Conservation (phyloP, 2,888 invertebrate genomes). For the Aphidoletes aphidimyza region DNA sequence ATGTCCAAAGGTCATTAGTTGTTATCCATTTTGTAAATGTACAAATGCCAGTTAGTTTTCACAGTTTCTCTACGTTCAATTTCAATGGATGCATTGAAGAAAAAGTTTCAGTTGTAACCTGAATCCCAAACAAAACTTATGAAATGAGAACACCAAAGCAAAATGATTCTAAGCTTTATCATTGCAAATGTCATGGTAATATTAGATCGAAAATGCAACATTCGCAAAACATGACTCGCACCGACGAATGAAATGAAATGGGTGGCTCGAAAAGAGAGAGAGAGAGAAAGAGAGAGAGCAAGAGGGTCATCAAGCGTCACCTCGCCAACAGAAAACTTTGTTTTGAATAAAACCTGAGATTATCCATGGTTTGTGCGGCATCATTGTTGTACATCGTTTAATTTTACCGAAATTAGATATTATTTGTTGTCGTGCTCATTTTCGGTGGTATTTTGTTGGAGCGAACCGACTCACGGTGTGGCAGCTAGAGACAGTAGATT, state of each 20-base stretch:
- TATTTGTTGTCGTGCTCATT: slow-evolving; percentile 1
- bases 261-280: neutral
- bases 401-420: slow-evolving; percentile 46
- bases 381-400: slow-evolving; percentile 22
- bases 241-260: too few species aligned
- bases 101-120: slow-evolving; percentile 5
- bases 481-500: neutral
- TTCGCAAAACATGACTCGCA: too few species aligned
- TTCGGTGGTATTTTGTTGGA: neutral
- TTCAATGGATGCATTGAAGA: neutral
- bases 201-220: too few species aligned
- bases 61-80: neutral
- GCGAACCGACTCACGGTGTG: neutral
- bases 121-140: slow-evolving; percentile 25
- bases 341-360: slow-evolving; percentile 31
- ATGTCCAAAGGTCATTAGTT: slow-evolving; percentile 34
- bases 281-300: neutral
- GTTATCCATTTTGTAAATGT: neutral
- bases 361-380: slow-evolving; percentile 35
- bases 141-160: neutral
- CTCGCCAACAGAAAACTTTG: neutral
- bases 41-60: slow-evolving; percentile 10
- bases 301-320: neutral
- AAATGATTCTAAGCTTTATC: too few species aligned
- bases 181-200: too few species aligned